phyloP scores from a whole-genome alignment of 92 coral and sea anemone species.

The Montipora capitata region DNA sequence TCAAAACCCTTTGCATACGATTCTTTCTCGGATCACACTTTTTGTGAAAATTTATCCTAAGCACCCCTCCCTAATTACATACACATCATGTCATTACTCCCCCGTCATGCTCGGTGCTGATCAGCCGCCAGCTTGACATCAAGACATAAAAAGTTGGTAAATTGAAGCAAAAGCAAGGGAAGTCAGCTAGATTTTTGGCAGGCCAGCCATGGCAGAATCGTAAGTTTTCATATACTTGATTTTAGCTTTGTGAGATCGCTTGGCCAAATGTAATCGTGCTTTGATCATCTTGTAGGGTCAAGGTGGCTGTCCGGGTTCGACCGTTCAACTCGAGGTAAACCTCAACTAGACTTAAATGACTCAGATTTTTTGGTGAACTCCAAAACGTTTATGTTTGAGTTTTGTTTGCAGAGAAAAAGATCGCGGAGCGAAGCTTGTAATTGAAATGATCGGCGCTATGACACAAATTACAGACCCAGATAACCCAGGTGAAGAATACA shows the following conservation, averaged over 20 bases:
- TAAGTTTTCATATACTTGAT: slow-evolving; percentile 62
- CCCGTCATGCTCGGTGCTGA: neutral
- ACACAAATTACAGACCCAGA: slow-evolving; percentile 97
- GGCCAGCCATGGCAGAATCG: slow-evolving; percentile 88
- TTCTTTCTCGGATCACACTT: too few species aligned
- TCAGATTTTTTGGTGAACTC: neutral
- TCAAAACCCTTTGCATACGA: neutral
- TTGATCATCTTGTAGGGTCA: slow-evolving; percentile 84
- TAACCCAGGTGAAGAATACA: slow-evolving; percentile 70
- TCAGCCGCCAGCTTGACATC: too few species aligned
- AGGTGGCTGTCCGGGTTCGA: slow-evolving; percentile 99
- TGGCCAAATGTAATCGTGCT: slow-evolving; percentile 33
- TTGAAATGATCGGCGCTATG: slow-evolving; percentile 93
- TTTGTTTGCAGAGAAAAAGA: slow-evolving; percentile 85
- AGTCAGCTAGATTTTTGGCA: neutral
- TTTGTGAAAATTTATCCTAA: too few species aligned
- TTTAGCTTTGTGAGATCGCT: neutral
- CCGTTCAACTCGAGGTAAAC: slow-evolving; percentile 98
- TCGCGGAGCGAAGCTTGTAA: slow-evolving; percentile 87
- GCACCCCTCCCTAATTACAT: slow-evolving; percentile 13
- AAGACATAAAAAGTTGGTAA: too few species aligned
- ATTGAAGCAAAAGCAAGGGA: neutral
- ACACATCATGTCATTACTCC: neutral
- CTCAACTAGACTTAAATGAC: neutral
- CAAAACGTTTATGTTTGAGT: neutral